Evolutionary conservation across 2,113 vertebrate genomes (phyloP).

Genomic region (Sarotherodon lohbergeri): DNA sequence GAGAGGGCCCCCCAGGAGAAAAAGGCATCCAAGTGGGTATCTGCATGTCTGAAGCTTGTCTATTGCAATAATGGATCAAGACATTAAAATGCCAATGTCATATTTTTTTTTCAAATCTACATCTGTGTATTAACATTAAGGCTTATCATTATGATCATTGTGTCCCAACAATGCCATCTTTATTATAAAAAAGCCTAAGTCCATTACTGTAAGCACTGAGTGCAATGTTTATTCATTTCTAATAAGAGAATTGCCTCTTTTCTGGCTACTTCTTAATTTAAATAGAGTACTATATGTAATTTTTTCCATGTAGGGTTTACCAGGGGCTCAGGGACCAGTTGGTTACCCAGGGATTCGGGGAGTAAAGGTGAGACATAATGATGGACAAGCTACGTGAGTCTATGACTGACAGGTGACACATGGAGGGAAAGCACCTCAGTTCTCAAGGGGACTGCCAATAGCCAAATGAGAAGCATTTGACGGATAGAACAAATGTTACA

Average conservation of each 20-base stretch:
- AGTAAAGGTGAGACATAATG: conserved; percentile 81
- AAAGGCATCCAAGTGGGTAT: conserved; percentile 84
- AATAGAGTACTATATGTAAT: neutral
- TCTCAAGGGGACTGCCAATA: conserved; percentile 38
- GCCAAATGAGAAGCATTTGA: conserved; percentile 24
- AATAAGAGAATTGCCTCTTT: neutral
- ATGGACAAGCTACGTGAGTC: conserved; percentile 44
- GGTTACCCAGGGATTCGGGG: conserved; percentile 89
- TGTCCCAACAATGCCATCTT: neutral
- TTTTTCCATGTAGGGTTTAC: conserved; percentile 69
- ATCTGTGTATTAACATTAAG: conserved; percentile 7
- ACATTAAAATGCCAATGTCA: neutral
- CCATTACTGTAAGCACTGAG: conserved; percentile 1
- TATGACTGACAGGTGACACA: conserved; percentile 48
- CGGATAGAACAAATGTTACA: conserved; percentile 25
- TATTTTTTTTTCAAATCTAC: neutral
- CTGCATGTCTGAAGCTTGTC: neutral
- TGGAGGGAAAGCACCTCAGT: conserved; percentile 11
- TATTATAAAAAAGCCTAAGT: neutral
- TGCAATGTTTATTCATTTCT: neutral
- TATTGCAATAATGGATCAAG: neutral
- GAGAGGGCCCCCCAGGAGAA: conserved; percentile 86
- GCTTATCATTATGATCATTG: neutral
- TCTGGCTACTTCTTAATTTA: neutral
- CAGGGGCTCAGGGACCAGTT: conserved; percentile 76